Conservation (phyloP, 2,888 invertebrate species). For the Aphidius colemani region DNA sequence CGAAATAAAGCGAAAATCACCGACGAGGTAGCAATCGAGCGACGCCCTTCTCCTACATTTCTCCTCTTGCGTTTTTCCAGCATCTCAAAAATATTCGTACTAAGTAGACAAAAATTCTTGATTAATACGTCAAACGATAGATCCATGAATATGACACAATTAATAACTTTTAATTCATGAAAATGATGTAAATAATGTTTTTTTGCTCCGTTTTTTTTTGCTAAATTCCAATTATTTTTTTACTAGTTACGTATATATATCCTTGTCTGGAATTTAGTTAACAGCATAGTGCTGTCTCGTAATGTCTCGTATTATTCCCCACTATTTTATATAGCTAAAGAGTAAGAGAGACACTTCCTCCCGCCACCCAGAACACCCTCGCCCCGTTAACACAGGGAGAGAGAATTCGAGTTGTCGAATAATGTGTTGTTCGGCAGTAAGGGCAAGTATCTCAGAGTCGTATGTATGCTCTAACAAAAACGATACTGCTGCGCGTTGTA, state of each 20-base stretch:
- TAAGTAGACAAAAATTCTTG: too few species aligned
- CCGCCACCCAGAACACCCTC: conserved; percentile 22
- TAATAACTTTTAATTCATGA: too few species aligned
- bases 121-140: background rate
- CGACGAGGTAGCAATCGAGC: conserved; percentile 47
- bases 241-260: too few species aligned
- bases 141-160: too few species aligned
- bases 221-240: too few species aligned
- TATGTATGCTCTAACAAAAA: conserved; percentile 35
- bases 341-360: conserved; percentile 15
- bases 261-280: too few species aligned
- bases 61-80: conserved; percentile 1
- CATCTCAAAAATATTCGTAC: background rate
- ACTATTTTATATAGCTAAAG: conserved; percentile 11
- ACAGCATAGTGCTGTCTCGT: too few species aligned
- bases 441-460: conserved; percentile 31
- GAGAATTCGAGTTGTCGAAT: conserved; percentile 9
- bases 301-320: conserved; percentile 1
- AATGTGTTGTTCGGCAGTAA: conserved; percentile 24
- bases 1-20: conserved; percentile 41
- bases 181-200: too few species aligned
- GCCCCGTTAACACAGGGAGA: conserved; percentile 16
- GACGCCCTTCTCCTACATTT: conserved; percentile 39
- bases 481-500: conserved; percentile 32
- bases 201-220: background rate